Evolutionary conservation across 2,888 invertebrate genomes (phyloP), one percentile per base, ranked within the genome.

Genomic region (Hesperia comma): DNA sequence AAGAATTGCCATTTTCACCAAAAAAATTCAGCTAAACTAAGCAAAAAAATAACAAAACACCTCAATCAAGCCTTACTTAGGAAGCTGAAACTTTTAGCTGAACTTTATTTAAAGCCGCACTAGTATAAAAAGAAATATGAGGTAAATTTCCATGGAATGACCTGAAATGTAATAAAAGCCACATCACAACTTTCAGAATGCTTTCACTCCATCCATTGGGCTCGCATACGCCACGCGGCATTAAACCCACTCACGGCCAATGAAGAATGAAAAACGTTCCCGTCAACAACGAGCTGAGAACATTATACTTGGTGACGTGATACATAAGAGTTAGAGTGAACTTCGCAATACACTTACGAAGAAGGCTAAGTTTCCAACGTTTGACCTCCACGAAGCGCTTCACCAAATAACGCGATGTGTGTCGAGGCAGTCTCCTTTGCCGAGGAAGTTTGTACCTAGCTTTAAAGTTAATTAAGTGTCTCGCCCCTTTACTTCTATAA

Each of bases 401-500:
- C 74, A 71, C 77, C 84, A 79, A 85, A 84, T 84, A 85, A 82
- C 75, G 76, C 77, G 71, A 80, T 79, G 80, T 82, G 79, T 78
- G 76, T 75, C 76, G 74, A 72, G 78, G 77, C 75, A 75, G 74
- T 71, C 71, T 71, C 72, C 63, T 55, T 70, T 72, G 63, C 72
- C 68, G 71, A 70, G 74, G 74, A 85, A 86, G 82, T 87, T 87
- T 78, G 77, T 77, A 78, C 81, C 83, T 82, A 85, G 82, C 83
- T 85, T 83, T 85, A 86, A 85, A 88, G 86, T 87, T 88, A 87
- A 88, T 88, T 87, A 87, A 86, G 80, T 83, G 80, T 81, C 79
- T 76, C 76, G 74, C 72, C 73, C 67, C 67, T 66, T 68, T 74
- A 78, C 77, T 80, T 76, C 77, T 77, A 76, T 78, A 75, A 74